Evolutionary conservation across 2,113 vertebrate genomes (phyloP), one percentile per base, ranked within the genome.

Genomic region (Mustela lutreola): DNA sequence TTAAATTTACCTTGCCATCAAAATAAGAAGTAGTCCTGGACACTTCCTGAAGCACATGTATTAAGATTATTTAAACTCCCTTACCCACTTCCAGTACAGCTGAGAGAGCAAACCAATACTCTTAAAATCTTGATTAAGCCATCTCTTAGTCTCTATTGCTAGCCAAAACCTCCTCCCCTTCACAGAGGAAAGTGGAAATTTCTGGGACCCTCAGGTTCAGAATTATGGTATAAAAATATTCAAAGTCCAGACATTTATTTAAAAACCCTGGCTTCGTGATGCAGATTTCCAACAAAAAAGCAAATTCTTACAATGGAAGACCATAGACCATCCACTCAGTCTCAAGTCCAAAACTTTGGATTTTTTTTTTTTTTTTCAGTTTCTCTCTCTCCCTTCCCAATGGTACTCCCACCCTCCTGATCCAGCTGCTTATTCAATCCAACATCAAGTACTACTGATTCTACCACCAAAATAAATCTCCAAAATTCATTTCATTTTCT

Each of bases 111-210:
- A 62, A 56, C 8, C 26, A 80, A 90, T 85, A 86, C 26, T 45
- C 48, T 36, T 85, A 67, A 78, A 84, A 50, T 24, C 28, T 70
- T 75, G 7, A 58, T 58, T 83, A 88, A 90, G 70, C 78, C 48
- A 85, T 65, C 24, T 8, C 21, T 78, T 80, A 60, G 11, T 19
- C 2, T 85, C 26, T 78, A 45, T 3, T 88, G 21, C 56, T 71
- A 24, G 19, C 50, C 60, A 81, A 96, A 94, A 36, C 15, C 21
- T 80, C 65, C 14, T 95, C 63, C 89, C 15, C 71, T 85, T 95
- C 53, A 53, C 62, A 95, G 36, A 4, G 10, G 88, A 31, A 96
- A 83, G 7, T 63, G n/a, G 82, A 81, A 56, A 53, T 73, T 45
- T 89, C 90, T 56, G 7, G 90, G 36, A 50, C 42, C 33, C 45